Evolutionary conservation across 53 echinoderm and acorn worm species (phyloP).

Genomic region (Echinometra lucunter): DNA sequence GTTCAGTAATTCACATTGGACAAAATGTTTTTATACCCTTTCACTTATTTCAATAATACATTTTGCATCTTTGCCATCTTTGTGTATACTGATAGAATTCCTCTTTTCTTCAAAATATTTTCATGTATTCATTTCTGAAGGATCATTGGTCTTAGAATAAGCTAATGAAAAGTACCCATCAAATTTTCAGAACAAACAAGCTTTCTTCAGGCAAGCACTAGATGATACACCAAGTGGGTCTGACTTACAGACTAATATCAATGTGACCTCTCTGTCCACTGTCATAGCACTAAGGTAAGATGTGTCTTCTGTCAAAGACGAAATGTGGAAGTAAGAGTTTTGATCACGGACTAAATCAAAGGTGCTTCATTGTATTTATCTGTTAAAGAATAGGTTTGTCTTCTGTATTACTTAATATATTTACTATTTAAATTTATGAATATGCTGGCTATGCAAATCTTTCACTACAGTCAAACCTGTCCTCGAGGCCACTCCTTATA

Average conservation of each 20-base stretch:
- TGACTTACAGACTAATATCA: constrained; percentile 81
- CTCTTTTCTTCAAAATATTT: background rate
- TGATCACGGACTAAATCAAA: background rate
- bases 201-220: constrained; percentile 88
- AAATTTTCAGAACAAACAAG: constrained; percentile 81
- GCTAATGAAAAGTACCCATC: background rate
- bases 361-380: background rate
- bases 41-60: too few relatives aligned
- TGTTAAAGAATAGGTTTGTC: background rate
- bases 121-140: background rate
- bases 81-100: too few relatives aligned
- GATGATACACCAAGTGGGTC: constrained; percentile 86
- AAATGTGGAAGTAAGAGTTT: background rate
- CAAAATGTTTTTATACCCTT: too few relatives aligned
- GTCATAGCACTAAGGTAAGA: constrained; percentile 84
- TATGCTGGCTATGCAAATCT: too few relatives aligned
- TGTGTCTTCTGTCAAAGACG: background rate
- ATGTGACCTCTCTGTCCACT: constrained; percentile 78
- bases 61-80: too few relatives aligned
- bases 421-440: too few relatives aligned
- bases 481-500: too few relatives aligned
- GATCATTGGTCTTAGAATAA: background rate
- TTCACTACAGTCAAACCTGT: too few relatives aligned
- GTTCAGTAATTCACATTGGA: too few relatives aligned
- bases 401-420: too few relatives aligned